Conservation (phyloP, 2,888 invertebrate species). For the Drosophila hamatofila region DNA sequence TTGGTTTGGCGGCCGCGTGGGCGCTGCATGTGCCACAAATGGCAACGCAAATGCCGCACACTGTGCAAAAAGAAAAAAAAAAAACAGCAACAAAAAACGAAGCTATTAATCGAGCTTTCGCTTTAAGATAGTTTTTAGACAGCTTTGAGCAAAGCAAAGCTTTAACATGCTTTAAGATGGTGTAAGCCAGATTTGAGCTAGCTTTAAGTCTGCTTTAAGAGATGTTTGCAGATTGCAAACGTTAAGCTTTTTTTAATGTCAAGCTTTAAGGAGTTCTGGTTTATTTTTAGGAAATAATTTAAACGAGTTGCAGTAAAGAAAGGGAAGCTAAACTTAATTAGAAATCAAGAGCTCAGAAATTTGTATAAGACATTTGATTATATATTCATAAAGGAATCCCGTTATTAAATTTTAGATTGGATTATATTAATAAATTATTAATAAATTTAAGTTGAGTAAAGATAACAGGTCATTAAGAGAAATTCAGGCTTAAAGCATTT, state of each 20-base stretch:
- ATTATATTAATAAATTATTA: too few species aligned
- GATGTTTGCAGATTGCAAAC: not conserved
- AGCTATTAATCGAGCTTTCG: slow-evolving; percentile 3
- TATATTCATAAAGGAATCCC: too few species aligned
- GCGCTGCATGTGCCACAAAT: slow-evolving; percentile 56
- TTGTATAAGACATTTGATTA: too few species aligned
- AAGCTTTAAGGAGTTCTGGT: not conserved
- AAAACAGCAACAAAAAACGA: not conserved
- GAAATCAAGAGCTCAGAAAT: too few species aligned
- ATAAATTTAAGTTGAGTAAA: too few species aligned
- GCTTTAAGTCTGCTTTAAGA: not conserved
- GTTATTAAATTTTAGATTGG: too few species aligned
- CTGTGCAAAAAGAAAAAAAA: slow-evolving; percentile 26
- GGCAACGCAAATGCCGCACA: slow-evolving; percentile 36
- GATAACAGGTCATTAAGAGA: too few species aligned
- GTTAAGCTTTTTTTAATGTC: not conserved
- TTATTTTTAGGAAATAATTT: too few species aligned
- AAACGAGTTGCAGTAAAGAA: too few species aligned
- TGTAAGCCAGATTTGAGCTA: not conserved
- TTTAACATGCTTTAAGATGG: not conserved
- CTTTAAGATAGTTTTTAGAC: slow-evolving; percentile 2
- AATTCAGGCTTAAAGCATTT: too few species aligned
- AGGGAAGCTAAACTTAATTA: too few species aligned
- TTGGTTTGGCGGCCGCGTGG: slow-evolving; percentile 51
- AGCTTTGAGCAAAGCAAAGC: slow-evolving; percentile 1